phyloP scores from a whole-genome alignment of 2,888 invertebrate genomes.

The Eustalomyia histrio region DNA sequence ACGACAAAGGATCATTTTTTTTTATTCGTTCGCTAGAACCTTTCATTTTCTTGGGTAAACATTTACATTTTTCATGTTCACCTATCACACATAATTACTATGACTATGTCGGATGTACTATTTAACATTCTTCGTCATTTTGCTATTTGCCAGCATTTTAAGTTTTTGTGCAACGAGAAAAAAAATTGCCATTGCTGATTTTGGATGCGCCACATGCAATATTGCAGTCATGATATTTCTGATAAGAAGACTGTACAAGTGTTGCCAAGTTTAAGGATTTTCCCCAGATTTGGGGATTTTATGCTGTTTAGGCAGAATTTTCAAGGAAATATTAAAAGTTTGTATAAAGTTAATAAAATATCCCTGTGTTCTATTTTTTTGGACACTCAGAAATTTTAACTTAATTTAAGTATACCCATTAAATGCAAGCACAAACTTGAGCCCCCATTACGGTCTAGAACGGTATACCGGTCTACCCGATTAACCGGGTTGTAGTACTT shows the following conservation, averaged over 20 bases:
- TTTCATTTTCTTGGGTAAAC: slow-evolving; percentile 40
- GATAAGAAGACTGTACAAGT: not conserved
- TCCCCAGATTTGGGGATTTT: no score
- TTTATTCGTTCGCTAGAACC: not conserved
- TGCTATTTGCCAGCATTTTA: slow-evolving; percentile 26
- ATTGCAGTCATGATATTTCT: not conserved
- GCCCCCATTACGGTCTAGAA: no score
- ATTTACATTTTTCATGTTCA: slow-evolving; percentile 42
- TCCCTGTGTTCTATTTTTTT: no score
- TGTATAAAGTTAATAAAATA: no score
- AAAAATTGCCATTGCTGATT: slow-evolving; percentile 17
- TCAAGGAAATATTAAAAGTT: no score
- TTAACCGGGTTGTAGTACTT: no score
- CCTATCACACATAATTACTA: slow-evolving; percentile 29
- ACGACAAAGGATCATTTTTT: slow-evolving; percentile 32
- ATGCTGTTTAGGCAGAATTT: no score
- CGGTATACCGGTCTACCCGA: no score
- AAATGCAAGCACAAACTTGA: no score
- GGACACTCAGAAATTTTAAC: no score
- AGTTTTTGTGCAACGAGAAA: slow-evolving; percentile 12
- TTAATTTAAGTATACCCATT: no score
- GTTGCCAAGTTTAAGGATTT: no score
- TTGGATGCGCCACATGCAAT: slow-evolving; percentile 7
- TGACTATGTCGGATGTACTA: slow-evolving; percentile 44
- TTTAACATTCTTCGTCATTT: slow-evolving; percentile 44